A percentile compares a stretch with the other conserved stretches of the same genome.
Evolutionary conservation across 1,140 invertebrate genomes (phyloP).

Genomic region (Sinella curviseta): DNA sequence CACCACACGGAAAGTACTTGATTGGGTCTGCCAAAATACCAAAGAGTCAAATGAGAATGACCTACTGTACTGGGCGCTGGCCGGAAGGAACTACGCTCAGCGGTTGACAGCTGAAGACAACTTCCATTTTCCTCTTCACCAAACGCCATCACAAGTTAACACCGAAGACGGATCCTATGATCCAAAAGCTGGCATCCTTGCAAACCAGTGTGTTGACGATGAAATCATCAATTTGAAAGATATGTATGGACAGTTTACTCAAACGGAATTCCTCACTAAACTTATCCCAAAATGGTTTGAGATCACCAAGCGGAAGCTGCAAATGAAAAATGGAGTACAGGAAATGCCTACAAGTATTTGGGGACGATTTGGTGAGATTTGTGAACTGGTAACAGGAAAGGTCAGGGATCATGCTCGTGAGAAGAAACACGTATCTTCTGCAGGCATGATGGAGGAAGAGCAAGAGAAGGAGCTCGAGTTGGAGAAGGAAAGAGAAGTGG

Average conservation of each 20-base stretch:
- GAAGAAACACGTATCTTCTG: constrained; percentile 15
- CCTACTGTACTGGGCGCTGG: constrained; percentile 33
- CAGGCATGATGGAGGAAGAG: constrained; percentile 45
- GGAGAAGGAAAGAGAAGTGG: constrained; percentile 29
- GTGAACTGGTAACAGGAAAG: not conserved
- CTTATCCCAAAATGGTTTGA: constrained; percentile 27
- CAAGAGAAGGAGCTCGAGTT: constrained; percentile 42
- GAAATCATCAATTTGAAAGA: constrained; percentile 11
- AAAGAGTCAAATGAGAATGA: constrained; percentile 19
- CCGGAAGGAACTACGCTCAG: constrained; percentile 24
- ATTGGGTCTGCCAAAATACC: constrained; percentile 42
- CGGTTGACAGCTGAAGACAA: constrained; percentile 20
- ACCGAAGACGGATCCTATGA: too few species aligned
- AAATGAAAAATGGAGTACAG: not conserved
- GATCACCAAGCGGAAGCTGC: not conserved
- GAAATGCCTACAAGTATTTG: not conserved
- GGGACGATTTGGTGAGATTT: not conserved
- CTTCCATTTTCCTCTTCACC: not conserved
- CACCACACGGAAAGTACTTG: constrained; percentile 25
- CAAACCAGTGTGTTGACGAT: not conserved
- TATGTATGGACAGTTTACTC: constrained; percentile 17
- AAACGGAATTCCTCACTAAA: constrained; percentile 19
- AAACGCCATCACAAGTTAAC: too few species aligned
- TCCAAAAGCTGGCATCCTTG: not conserved
- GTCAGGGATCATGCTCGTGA: not conserved